phyloP scores from a whole-genome alignment of 2,888 invertebrate species.

The Hirtodrosophila duncani region DNA sequence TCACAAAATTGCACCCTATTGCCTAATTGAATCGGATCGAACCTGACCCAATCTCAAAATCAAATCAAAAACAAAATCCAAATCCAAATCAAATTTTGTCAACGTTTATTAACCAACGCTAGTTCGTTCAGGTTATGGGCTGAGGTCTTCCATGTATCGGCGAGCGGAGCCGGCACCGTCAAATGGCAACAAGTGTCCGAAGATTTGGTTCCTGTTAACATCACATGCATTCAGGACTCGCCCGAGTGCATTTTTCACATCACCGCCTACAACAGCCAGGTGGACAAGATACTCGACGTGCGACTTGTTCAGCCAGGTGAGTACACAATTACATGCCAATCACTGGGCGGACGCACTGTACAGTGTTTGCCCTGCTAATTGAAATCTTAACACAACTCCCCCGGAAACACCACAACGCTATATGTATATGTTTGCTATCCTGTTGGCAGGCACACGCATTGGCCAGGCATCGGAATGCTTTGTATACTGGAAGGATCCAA shows the following conservation, averaged over 20 bases:
- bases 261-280: slow-evolving; percentile 99
- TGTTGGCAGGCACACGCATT: slow-evolving; percentile 91
- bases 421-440: background rate
- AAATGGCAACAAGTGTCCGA: slow-evolving; percentile 99
- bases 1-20: too few species aligned
- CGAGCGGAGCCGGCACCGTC: slow-evolving; percentile 93
- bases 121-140: slow-evolving; percentile 93
- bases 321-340: too few species aligned
- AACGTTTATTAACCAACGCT: slow-evolving; percentile 64
- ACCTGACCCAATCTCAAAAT: slow-evolving; percentile 7
- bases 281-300: slow-evolving; percentile 98
- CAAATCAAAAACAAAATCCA: slow-evolving; percentile 14
- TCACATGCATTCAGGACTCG: slow-evolving; percentile 97
- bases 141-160: slow-evolving; percentile 98
- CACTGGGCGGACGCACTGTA: too few species aligned
- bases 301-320: slow-evolving; percentile 97
- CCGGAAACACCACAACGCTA: too few species aligned
- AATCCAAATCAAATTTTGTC: slow-evolving; percentile 18
- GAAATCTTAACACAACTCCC: too few species aligned
- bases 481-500: slow-evolving; percentile 98
- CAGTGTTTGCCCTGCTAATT: slow-evolving; percentile 20
- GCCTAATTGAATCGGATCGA: slow-evolving; percentile 17
- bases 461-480: slow-evolving; percentile 99
- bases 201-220: slow-evolving; percentile 98
- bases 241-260: slow-evolving; percentile 98